Evolutionary conservation across 1,140 invertebrate species (phyloP).

Genomic region (Andricus grossulariae): DNA sequence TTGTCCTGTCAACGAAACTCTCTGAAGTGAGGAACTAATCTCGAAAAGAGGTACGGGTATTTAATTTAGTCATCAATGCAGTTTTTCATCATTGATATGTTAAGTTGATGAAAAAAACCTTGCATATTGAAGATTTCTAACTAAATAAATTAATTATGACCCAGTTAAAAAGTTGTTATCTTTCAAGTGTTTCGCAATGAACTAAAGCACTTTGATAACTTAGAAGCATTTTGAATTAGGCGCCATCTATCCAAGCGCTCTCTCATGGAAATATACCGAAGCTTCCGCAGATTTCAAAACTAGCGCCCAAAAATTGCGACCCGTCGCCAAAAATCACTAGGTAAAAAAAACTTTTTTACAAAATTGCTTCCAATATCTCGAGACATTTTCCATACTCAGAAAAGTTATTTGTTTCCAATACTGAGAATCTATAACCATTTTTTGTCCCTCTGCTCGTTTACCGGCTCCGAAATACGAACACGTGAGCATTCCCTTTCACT

Average conservation of each 20-base stretch:
- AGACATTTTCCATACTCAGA: background rate
- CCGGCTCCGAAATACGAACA: background rate
- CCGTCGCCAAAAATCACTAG: slow-evolving; percentile 16
- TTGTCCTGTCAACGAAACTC: slow-evolving; percentile 42
- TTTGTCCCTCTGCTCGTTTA: background rate
- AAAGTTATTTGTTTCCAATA: background rate
- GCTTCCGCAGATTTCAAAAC: background rate
- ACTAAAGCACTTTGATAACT: no score
- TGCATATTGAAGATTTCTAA: no score
- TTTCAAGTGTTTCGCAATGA: no score
- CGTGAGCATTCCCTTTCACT: slow-evolving; percentile 15
- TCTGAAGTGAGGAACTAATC: slow-evolving; percentile 11
- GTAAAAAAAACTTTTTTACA: background rate
- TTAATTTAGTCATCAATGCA: no score
- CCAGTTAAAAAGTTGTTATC: no score
- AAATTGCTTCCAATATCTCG: background rate
- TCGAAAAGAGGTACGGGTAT: background rate
- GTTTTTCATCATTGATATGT: no score
- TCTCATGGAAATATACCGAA: background rate
- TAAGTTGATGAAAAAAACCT: no score
- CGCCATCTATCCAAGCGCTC: background rate
- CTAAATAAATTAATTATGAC: no score
- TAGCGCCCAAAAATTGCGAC: slow-evolving; percentile 10
- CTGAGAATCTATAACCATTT: background rate
- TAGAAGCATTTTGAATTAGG: background rate